Base-by-base conservation (phyloP, 2,797 vertebrate genomes). In the Sciurus vulgaris region DNA sequence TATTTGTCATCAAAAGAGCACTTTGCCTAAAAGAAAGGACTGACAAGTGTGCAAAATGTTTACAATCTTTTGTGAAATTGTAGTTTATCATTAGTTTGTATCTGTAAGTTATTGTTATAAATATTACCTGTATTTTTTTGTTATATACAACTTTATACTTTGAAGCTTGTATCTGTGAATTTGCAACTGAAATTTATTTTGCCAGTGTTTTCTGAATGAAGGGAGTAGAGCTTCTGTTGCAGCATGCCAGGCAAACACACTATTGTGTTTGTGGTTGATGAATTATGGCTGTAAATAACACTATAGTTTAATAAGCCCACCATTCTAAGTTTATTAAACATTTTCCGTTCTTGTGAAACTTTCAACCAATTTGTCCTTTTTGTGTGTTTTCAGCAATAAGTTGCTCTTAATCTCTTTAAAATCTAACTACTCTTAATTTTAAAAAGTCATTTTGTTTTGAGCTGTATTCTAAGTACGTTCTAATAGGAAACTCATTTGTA, bases 1-100 rank as follows among this genome's bases (percentile, higher is more conserved):
- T 99, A 99, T 99, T 99, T 99, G 98, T 98, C 99, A 99, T 99
- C 98, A 98, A 99, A 98, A 99, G 98, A 99, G 99, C 99, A 99
- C 99, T 99, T 99, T 99, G 99, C 99, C 98, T 99, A 99, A 98
- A 98, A 99, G 99, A 99, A 98, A 98, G 89, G 98, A 98, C 98
- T 98, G 98, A 99, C 98, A 98, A 97, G 98, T 98, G 98, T 98
- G 98, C 98, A 98, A 98, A 98, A 99, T 98, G 99, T 99, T 99
- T 99, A 99, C 99, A 99, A 98, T 98, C 97, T 96, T 98, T 98
- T 98, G 99, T 99, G 98, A 98, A 98, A 98, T 95, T 96, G 98
- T 98, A 98, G 98, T 98, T 98, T 98, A 98, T 98, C 98, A 97
- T 98, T 98, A 98, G 98, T 98, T 98, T 98, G 98, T 98, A 98